Conservation (phyloP, 2,113 vertebrate genomes). For the Chrysemys picta region DNA sequence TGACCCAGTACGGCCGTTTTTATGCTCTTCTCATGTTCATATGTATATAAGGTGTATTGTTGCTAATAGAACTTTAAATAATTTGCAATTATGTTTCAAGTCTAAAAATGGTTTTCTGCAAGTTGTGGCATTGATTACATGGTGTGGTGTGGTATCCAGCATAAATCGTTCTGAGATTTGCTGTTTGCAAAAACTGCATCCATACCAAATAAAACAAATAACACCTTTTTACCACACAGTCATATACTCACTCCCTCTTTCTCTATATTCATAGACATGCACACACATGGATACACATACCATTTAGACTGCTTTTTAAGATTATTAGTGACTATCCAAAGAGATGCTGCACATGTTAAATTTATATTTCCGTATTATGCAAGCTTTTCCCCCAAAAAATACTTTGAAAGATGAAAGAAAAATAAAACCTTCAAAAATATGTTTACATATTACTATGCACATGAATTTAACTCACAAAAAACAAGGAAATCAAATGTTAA, state of each 20-base stretch:
- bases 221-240: background rate
- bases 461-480: background rate
- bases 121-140: fast-evolving
- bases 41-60: too few species aligned
- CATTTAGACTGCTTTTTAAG: background rate
- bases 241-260: background rate
- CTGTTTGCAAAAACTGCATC: background rate
- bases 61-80: background rate
- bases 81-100: background rate
- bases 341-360: fast-evolving
- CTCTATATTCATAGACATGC: background rate
- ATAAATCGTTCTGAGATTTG: background rate
- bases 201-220: background rate
- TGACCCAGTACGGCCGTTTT: background rate
- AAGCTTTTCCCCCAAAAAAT: background rate
- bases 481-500: background rate
- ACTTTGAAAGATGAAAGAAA: background rate
- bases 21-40: background rate
- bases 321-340: background rate
- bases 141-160: background rate
- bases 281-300: background rate
- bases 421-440: background rate
- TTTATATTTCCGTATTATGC: background rate
- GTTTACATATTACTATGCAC: fast-evolving
- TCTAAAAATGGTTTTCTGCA: background rate